Conservation (phyloP, 2,113 vertebrate species). For the Podarcis cretensis region DNA sequence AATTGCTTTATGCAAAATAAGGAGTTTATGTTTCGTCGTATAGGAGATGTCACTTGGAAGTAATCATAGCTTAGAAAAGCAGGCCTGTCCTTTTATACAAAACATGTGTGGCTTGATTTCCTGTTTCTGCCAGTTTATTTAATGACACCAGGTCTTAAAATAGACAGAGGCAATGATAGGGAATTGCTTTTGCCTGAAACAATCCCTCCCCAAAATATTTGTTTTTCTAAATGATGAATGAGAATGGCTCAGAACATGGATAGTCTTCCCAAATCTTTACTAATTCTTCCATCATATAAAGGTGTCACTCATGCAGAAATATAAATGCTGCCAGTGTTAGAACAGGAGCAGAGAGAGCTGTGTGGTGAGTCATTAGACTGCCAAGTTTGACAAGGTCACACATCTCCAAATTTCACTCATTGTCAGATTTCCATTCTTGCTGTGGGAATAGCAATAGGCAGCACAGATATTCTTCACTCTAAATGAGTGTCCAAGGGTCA, state of each 20-base stretch:
- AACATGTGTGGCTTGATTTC: background rate
- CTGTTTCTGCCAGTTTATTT: background rate
- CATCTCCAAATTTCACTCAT: constrained; percentile 19
- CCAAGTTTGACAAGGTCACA: constrained; percentile 10
- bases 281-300: constrained; percentile 1
- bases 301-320: background rate
- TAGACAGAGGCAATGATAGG: background rate
- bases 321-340: background rate
- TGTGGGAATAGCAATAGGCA: constrained; percentile 1
- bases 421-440: background rate
- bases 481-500: background rate
- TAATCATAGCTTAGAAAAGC: background rate
- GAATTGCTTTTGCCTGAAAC: background rate
- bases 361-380: background rate
- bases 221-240: background rate
- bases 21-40: background rate
- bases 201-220: background rate
- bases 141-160: background rate
- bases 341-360: background rate
- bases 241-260: background rate
- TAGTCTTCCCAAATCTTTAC: background rate
- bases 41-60: background rate
- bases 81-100: background rate
- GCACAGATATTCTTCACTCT: background rate
- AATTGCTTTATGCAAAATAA: background rate